Conservation (phyloP, 2,113 vertebrate genomes). For the Tretioscincus oriximinensis region DNA sequence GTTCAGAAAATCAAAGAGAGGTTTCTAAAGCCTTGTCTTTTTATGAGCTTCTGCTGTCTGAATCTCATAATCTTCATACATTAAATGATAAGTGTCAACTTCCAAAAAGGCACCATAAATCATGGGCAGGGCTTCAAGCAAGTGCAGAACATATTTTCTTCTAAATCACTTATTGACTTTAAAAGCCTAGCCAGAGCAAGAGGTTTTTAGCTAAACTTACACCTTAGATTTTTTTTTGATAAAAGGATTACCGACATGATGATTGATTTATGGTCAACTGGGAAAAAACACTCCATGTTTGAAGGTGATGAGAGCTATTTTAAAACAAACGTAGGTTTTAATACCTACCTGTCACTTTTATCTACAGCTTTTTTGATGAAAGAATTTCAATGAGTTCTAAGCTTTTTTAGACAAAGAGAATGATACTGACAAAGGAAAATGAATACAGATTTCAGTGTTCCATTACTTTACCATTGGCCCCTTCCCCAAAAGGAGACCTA, state of each 20-base stretch:
- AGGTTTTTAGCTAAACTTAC: not conserved
- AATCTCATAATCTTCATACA: not conserved
- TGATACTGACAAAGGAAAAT: not conserved
- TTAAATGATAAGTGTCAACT: not conserved
- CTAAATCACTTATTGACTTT: not conserved
- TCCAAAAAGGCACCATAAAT: not conserved
- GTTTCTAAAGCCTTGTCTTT: too few species aligned
- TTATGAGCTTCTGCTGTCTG: not conserved
- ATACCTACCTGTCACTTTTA: constrained; percentile 4
- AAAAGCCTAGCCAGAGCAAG: not conserved
- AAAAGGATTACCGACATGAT: not conserved
- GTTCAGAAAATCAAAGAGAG: too few species aligned
- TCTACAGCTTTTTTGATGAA: not conserved
- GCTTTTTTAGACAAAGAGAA: not conserved
- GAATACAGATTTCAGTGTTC: not conserved
- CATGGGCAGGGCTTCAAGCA: not conserved
- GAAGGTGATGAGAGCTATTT: not conserved
- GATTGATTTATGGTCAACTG: not conserved
- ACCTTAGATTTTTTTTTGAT: not conserved
- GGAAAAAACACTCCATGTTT: not conserved
- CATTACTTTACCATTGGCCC: not conserved
- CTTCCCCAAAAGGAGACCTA: constrained; percentile 3
- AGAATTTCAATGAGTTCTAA: not conserved
- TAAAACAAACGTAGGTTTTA: not conserved
- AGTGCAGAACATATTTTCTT: not conserved